Evolutionary conservation across 1,140 invertebrate species (phyloP), one percentile per base, ranked within the genome.

Genomic region (Cyphomyrmex costatus): DNA sequence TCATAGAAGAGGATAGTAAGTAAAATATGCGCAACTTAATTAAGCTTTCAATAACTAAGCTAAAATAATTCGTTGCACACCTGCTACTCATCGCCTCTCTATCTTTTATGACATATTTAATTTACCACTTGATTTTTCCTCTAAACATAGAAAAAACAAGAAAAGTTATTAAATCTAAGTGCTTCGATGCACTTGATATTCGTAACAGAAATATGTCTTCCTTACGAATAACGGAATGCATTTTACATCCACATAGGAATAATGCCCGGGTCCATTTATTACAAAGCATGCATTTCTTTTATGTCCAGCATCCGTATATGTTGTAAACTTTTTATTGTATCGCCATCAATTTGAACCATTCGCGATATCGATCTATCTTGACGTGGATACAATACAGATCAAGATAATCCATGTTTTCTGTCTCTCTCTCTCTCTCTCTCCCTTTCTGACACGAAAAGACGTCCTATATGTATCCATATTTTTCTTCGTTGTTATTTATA

Each of bases 251-350:
- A 12, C 24, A 3, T 53, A 79, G 42, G 42, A 79, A 65, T 79
- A 79, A 79, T 53, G n/a, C 5, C 16, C 46, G 8, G 30, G 16
- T 33, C 46, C 27, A 66, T 79, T 27, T 79, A 79, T 79, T 66
- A 33, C 60, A 53, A 79, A 66, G 60, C 12, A 46, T 46, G 46
- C 77, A 30, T 66, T 79, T 49, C 77, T 65, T 66, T 79, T 79
- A 66, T 5, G 46, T 68, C 61, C n/a, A 53, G 46, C 60, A 16
- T 36, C 42, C 46, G 30, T 36, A 49, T 36, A 33, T 1, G 42
- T 68, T 79, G 16, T 66, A 79, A 66, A 79, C 61, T 66, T 79
- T 79, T 65, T 79, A 79, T 68, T 66, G 46, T 53, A 12, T n/a
- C 10, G 42, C 61, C 30, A 79, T 68, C 61, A 66, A 79, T 79